Base-by-base conservation (phyloP, 2,797 vertebrate species). In the Sebastolobus altivelis region DNA sequence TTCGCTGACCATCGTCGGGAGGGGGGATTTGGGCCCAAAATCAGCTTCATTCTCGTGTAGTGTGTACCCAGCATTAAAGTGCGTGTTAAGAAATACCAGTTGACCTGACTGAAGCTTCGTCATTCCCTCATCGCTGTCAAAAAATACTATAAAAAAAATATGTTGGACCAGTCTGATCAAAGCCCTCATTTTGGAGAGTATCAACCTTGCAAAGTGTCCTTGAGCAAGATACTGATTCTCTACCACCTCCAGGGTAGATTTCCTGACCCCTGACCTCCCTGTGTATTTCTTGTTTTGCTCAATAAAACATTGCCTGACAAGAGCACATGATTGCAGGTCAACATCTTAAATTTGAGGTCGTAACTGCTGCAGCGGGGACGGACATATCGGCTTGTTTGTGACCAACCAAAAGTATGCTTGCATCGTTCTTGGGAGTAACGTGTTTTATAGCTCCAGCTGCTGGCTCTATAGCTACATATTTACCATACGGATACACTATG, bases 231-330 rank as follows among this genome's bases (percentile, higher is more conserved):
- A 8, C 6, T 14, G 18, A 46, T 65, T 49, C 6, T 46, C 8
- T 62, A 43, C n/a, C 27, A 46, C 49, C 35, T 49, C 1, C 37
- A 54, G 58, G 8, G 40, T 54, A 20, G 8, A 55, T 75, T 75
- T 66, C 20, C 43, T 65, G 65, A 82, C 74, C 18, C 11, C 13
- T n/a, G 29, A 49, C 31, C 68, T 65, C 27, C 6, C 1, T 14
- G n/a, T 54, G 33, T 29, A 40, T 52, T 58, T 68, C 13, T 62
- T 38, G 6, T 14, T 72, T 80, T 67, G 12, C 14, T 70, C 22
- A 8, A 54, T 59, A 65, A 82, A 80, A 27, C 9, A 38, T 77
- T 4, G 2, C 46, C 27, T 66, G 33, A 62, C 10, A 75, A 69
- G 20, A 62, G 40, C 11, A 62, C n/a, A 60, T 37, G 31, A 68